Base-by-base conservation (phyloP, 2,888 invertebrate species). In the Cerastis leucographa region DNA sequence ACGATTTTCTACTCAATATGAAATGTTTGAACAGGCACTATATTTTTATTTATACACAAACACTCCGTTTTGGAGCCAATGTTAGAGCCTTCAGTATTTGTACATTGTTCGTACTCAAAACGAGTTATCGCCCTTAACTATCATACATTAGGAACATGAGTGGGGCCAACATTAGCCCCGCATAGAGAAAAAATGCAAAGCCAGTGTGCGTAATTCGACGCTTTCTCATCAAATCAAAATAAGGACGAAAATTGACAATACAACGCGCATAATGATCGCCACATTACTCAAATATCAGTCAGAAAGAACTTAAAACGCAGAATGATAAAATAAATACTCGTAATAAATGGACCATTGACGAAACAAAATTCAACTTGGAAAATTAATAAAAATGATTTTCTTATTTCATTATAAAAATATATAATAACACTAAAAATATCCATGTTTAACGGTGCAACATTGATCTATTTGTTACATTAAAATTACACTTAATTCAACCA, bases 371-470 rank as follows among this genome's bases (percentile, higher is more conserved):
- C 84, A 91, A 90, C 90, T 91, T 90, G 92, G 82, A 90, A 91
- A 90, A 91, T 91, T 91, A 92, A 92, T 90, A 91, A 91, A 90
- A 93, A 91, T 87, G 76, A 86, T 91, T 92, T 92, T 91, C 89
- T 90, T 90, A 91, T 93, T 94, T 93, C 88, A 89, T 92, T 94
- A 94, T 94, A 95, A 95, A 95, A 95, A 95, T 95, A 95, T 94
- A 93, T 94, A 94, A 93, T 95, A 95, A 95, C 93, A 92, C 94
- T 95, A 94, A 95, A 92, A 95, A 93, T 94, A 94, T 94, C 88
- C 91, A 92, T 91, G 91, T 93, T 91, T 91, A 95, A 95, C 93
- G 89, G 92, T 94, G 94, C 94, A 94, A 94, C 94, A 93, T 93
- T 92, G 90, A 93, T 93, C 91, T 93, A 92, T 91, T 89, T 89